Conservation (phyloP, 2,888 invertebrate genomes). For the Panopea generosa region DNA sequence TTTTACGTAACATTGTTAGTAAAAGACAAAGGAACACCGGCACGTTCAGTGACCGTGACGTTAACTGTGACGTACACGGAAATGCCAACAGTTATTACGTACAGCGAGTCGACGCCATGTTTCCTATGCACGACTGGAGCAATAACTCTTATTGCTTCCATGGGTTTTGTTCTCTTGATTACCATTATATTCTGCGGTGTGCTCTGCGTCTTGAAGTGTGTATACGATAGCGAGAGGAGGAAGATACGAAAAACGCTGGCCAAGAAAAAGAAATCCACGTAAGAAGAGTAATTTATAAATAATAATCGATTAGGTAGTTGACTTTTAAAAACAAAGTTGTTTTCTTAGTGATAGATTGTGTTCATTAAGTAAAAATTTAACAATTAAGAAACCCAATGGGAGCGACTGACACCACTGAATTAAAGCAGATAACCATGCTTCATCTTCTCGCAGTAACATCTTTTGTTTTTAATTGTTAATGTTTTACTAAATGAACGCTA, state of each 20-base stretch:
- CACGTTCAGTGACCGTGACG: constrained; percentile 47
- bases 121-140: constrained; percentile 58
- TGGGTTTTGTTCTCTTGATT: constrained; percentile 23
- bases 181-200: constrained; percentile 7
- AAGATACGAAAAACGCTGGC: constrained; percentile 35
- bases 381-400: no score
- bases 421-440: no score
- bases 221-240: constrained; percentile 30
- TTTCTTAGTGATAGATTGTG: no score
- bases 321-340: no score
- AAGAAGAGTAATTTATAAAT: no score
- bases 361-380: no score
- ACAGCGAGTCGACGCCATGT: constrained; percentile 34
- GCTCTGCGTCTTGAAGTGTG: constrained; percentile 29
- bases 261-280: constrained; percentile 48
- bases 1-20: constrained; percentile 52
- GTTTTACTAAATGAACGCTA: no score
- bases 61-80: constrained; percentile 53
- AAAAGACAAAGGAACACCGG: constrained; percentile 41
- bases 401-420: no score
- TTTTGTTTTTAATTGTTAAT: no score
- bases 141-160: constrained; percentile 34
- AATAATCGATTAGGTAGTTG: no score
- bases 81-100: constrained; percentile 30
- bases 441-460: no score